Conservation (phyloP, 2,888 invertebrate genomes). For the Pseudococcus viburni region DNA sequence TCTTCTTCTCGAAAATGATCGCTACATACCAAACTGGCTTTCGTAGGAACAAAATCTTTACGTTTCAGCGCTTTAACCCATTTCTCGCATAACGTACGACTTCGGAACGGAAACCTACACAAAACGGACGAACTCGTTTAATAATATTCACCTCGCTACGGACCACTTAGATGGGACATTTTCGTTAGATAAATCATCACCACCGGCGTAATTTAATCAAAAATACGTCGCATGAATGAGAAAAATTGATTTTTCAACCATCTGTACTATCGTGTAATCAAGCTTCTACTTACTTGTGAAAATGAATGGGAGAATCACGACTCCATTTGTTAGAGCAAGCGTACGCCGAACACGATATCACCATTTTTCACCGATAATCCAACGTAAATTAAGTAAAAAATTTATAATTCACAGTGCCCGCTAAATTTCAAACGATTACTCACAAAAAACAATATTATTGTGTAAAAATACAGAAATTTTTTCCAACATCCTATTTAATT, state of each 20-base stretch:
- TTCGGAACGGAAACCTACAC: conserved; percentile 55
- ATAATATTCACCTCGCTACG: neutral
- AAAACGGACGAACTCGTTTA: neutral
- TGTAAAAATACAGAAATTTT: neutral
- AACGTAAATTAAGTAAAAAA: neutral
- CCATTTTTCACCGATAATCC: conserved; percentile 30
- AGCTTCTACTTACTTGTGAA: conserved; percentile 60
- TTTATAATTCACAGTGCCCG: neutral
- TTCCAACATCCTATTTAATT: conserved; percentile 13
- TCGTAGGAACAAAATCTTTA: conserved; percentile 51
- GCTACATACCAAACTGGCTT: conserved; percentile 64
- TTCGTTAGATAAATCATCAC: neutral
- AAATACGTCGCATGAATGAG: neutral
- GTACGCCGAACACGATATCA: conserved; percentile 65
- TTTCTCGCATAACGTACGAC: conserved; percentile 38
- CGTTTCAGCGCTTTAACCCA: conserved; percentile 57
- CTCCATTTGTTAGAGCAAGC: conserved; percentile 63
- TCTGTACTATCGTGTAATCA: neutral
- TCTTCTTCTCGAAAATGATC: conserved; percentile 65
- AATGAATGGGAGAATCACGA: conserved; percentile 61
- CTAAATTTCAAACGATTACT: neutral
- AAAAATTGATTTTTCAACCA: neutral
- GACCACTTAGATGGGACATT: neutral
- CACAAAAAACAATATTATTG: neutral
- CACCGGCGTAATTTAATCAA: conserved; percentile 2